These are phyloP conservation scores for Ceyx melanurus DNA, from an alignment of 2,113 vertebrate genomes.

Conservation along the genomic window DNA sequence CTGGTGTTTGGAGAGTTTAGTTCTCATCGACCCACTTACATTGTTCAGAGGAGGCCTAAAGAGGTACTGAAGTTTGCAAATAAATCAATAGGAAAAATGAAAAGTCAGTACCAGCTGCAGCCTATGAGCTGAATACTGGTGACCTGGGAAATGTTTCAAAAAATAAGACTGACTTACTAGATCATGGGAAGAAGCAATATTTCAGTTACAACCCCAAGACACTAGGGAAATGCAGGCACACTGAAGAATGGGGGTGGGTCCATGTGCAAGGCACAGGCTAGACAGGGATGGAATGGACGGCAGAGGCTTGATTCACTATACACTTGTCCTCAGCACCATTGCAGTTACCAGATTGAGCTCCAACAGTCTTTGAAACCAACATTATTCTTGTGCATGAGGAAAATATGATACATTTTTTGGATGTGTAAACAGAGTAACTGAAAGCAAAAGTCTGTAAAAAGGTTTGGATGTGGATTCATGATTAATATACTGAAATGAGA, in stretches of 20 bases:
- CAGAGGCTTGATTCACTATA: not conserved
- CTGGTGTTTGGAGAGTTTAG: not conserved
- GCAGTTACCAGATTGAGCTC: fast-evolving
- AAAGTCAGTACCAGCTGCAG: not conserved
- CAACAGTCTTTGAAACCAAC: not conserved
- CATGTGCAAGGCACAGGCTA: not conserved
- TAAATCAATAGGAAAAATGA: not conserved
- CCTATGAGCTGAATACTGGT: not conserved
- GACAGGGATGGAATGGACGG: not conserved
- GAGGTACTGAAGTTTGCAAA: constrained; percentile 11
- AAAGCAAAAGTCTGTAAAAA: not conserved
- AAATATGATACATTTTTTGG: not conserved
- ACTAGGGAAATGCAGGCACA: not conserved
- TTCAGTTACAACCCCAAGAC: not conserved
- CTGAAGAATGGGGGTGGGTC: not conserved
- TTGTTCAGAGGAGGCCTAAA: not conserved
- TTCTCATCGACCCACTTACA: not conserved
- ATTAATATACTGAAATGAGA: not conserved
- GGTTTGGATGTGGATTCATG: not conserved
- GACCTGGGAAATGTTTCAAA: not conserved
- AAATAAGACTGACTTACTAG: not conserved
- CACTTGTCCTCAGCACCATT: not conserved
- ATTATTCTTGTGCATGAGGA: not conserved
- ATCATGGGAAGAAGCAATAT: not conserved
- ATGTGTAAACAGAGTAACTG: not conserved